These are phyloP conservation scores for Crax fasciolata DNA, from an alignment of 2,797 vertebrate genomes.

Conservation along the genomic window DNA sequence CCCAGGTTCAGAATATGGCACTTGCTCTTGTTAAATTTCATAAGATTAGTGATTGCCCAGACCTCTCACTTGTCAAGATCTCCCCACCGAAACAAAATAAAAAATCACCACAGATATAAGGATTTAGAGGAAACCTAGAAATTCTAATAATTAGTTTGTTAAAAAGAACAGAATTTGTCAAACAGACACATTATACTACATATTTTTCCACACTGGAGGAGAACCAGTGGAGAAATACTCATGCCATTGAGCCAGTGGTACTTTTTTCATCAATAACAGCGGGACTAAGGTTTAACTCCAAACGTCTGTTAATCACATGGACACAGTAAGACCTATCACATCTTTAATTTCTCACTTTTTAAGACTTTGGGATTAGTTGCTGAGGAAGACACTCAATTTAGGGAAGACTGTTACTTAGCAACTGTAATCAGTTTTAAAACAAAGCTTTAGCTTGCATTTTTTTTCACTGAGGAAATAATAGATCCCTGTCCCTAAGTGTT, in stretches of 20 bases:
- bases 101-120: neutral
- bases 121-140: neutral
- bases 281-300: neutral
- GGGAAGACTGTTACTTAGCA: conserved; percentile 60
- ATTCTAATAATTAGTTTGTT: neutral
- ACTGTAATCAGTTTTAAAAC: conserved; percentile 59
- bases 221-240: neutral
- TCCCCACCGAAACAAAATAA: neutral
- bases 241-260: neutral
- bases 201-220: neutral
- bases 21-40: neutral
- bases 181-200: neutral
- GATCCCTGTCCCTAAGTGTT: conserved; percentile 11
- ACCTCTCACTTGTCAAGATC: neutral
- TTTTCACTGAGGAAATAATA: neutral
- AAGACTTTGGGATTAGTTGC: conserved; percentile 33
- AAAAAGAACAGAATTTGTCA: neutral
- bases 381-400: conserved; percentile 36
- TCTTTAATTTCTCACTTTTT: conserved; percentile 51
- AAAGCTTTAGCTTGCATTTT: conserved; percentile 39
- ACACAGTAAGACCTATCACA: neutral
- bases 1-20: neutral
- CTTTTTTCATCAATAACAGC: neutral
- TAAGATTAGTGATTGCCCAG: neutral
- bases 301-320: neutral